Conservation (phyloP, 2,113 vertebrate species). For the Dendrocopos noguchii region DNA sequence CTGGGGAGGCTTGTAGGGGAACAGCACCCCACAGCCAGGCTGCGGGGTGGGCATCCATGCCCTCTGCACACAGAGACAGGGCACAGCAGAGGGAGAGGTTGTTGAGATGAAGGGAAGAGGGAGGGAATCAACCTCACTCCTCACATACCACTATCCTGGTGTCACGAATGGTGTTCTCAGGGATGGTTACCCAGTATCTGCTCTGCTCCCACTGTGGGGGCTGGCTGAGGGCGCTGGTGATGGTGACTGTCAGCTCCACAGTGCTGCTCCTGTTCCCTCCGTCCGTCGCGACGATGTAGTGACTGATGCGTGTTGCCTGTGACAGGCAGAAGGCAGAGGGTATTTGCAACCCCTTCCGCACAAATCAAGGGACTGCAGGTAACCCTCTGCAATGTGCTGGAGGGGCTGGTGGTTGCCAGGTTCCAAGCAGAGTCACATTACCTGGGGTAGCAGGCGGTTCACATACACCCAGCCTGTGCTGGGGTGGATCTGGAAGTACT, state of each 20-base stretch:
- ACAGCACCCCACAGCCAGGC: accelerated
- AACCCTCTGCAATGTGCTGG: background rate
- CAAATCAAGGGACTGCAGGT: background rate
- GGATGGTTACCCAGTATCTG: constrained; percentile 85
- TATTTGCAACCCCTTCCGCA: background rate
- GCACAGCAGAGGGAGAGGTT: background rate
- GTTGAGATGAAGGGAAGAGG: background rate
- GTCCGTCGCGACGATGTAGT: constrained; percentile 83
- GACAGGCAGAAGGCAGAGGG: background rate
- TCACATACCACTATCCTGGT: constrained; percentile 83
- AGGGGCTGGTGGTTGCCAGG: background rate
- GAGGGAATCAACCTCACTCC: background rate
- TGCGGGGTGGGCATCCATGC: accelerated
- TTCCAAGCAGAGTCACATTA: background rate
- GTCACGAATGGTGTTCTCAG: constrained; percentile 83
- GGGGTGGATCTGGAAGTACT: constrained; percentile 89
- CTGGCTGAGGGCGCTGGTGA: constrained; percentile 86
- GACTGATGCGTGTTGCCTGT: constrained; percentile 76
- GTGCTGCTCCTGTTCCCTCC: constrained; percentile 87
- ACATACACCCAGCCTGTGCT: constrained; percentile 89
- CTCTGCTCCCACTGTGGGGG: constrained; percentile 85
- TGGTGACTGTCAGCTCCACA: constrained; percentile 83
- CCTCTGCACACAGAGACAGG: background rate
- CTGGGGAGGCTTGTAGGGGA: background rate
- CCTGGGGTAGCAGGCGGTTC: constrained; percentile 84